Evolutionary conservation across 2,113 vertebrate genomes (phyloP).

Genomic region (Microcebus tavaratra): DNA sequence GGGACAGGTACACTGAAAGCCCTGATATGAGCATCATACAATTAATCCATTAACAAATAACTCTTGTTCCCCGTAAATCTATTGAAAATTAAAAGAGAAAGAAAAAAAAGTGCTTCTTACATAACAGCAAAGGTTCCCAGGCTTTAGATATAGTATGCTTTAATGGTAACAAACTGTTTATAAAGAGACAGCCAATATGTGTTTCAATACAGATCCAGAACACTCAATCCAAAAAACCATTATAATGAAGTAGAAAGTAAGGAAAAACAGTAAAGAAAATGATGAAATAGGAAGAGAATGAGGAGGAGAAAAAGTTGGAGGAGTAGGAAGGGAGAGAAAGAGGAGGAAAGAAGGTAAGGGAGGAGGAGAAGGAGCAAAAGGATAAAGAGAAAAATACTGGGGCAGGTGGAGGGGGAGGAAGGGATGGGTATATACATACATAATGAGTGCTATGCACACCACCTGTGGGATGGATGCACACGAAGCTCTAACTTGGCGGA

Average conservation of each 20-base stretch:
- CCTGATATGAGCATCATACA: no score
- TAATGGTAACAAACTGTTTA: not conserved
- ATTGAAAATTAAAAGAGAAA: no score
- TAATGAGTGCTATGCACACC: no score
- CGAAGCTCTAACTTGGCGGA: no score
- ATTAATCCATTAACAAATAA: no score
- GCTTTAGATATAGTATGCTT: not conserved
- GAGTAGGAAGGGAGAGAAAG: not conserved
- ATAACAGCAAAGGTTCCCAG: not conserved
- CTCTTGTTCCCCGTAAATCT: no score
- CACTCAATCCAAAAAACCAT: not conserved
- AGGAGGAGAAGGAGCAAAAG: not conserved
- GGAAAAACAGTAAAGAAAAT: not conserved
- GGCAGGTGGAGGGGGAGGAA: no score
- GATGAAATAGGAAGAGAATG: not conserved
- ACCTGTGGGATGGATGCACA: no score
- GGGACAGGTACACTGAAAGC: no score
- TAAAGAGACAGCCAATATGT: not conserved
- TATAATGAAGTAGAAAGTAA: not conserved
- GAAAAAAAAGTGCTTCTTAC: no score
- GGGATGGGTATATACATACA: no score
- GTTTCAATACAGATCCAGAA: not conserved
- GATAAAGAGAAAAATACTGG: not conserved
- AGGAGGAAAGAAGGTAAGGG: no score
- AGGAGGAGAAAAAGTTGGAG: not conserved